phyloP scores from a whole-genome alignment of 1,140 invertebrate genomes.

The Stegodyphus mimosarum region DNA sequence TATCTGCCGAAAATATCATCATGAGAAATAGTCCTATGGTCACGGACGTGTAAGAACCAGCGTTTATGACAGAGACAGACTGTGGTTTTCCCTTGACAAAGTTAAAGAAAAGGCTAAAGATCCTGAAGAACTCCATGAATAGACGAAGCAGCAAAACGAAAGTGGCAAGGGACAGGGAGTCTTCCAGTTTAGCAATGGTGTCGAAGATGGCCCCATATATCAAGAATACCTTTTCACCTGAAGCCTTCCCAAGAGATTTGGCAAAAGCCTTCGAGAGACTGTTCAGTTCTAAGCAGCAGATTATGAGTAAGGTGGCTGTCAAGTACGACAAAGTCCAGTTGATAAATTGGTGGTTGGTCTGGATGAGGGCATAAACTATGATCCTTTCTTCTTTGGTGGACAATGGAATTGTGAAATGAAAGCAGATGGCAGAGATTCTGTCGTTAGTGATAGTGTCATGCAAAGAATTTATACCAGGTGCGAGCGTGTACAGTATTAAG shows the following conservation, averaged over 20 bases:
- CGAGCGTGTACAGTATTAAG: background rate
- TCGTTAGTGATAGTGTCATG: constrained; percentile 17
- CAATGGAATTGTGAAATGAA: constrained; percentile 9
- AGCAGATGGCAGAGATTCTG: background rate
- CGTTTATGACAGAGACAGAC: too few species aligned
- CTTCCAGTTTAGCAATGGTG: constrained; percentile 2
- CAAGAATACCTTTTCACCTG: too few species aligned
- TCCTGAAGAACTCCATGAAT: too few species aligned
- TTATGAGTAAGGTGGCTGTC: background rate
- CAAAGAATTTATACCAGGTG: constrained; percentile 1
- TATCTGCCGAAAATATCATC: constrained; percentile 15
- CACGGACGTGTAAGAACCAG: too few species aligned
- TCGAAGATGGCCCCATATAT: constrained; percentile 4
- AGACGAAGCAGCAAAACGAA: too few species aligned
- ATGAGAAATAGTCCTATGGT: background rate
- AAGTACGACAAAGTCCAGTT: constrained; percentile 37
- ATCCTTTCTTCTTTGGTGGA: background rate
- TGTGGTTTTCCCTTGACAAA: too few species aligned
- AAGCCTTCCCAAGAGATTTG: background rate
- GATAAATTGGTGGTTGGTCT: constrained; percentile 22
- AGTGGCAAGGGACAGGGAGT: constrained; percentile 1
- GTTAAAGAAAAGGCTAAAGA: too few species aligned
- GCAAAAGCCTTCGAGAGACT: background rate
- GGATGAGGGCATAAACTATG: constrained; percentile 19
- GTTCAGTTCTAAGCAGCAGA: constrained; percentile 4